Percentiles rank a stretch among this genome's conserved stretches.
Conservation (phyloP, 2,113 vertebrate genomes). For the Heterochromis multidens region DNA sequence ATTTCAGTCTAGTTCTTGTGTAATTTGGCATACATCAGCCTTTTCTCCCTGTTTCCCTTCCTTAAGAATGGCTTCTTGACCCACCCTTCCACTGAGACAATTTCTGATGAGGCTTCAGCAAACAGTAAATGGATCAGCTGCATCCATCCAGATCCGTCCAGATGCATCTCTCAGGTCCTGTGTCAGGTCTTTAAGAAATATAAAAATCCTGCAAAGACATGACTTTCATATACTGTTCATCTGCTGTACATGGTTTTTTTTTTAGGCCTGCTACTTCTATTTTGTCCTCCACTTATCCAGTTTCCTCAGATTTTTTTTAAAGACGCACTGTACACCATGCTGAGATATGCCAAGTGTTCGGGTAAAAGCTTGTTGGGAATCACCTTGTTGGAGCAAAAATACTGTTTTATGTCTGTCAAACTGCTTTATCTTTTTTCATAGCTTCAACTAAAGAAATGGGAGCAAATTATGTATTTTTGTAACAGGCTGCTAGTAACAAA, state of each 20-base stretch:
- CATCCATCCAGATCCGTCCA: too few species aligned
- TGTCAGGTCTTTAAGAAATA: neutral
- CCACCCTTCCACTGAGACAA: too few species aligned
- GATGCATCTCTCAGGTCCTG: neutral
- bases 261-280: neutral
- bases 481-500: neutral
- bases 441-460: neutral
- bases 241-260: neutral
- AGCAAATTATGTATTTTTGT: neutral
- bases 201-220: too few species aligned
- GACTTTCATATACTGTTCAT: neutral
- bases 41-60: too few species aligned
- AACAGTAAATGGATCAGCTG: neutral
- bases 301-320: neutral
- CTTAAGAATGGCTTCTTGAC: too few species aligned
- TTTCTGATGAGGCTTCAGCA: neutral
- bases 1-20: too few species aligned
- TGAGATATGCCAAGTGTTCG: neutral
- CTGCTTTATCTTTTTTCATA: neutral
- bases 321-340: neutral
- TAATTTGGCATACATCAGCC: too few species aligned
- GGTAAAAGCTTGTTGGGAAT: too few species aligned
- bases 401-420: neutral
- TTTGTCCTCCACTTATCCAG: neutral
- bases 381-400: neutral